Evolutionary conservation across 2,797 vertebrate species (phyloP), one percentile per base, ranked within the genome.

Genomic region (Rhyacichthys aspro): DNA sequence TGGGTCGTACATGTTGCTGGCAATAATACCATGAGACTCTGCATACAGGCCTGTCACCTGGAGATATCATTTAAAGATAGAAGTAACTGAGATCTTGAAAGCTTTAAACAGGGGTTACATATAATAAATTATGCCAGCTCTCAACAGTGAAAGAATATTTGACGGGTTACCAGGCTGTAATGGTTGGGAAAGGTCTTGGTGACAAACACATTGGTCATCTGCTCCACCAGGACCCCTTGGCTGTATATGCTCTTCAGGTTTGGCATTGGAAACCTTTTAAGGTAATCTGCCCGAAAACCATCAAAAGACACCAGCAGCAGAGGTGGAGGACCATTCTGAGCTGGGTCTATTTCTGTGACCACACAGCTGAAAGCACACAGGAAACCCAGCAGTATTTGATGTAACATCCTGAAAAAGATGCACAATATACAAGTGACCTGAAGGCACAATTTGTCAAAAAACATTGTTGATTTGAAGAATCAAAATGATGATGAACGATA

Each of bases 181-280:
- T 99, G 98, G 83, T 99, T 99, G 56, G 97, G 96, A 82, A 98
- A 98, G 0, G 98, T 99, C 90, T 99, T 98, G 34, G 98, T 99
- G 79, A 93, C 89, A 53, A 99, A 99, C 71, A 95, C 85, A 10
- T 98, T 98, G 1, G 57, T 92, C 34, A 99, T 86, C 11, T 97
- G 80, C 64, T 93, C 92, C 34, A 99, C 96, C 38, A 96, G 85
- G 34, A 97, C 91, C 1, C 98, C 98, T 10, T 91, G 90, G 15
- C 88, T 86, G 76, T 91, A 89, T 41, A 98, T 93, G 46, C 76
- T 90, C 80, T 91, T 84, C 49, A 99, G 94, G 79, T 98, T 94
- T 1, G 94, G 94, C 77, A 99, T 92, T 5, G 89, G 53, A 67
- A 95, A 98, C 63, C 83, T 92, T 70, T 91, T 63, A 65, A 99